These are phyloP conservation scores for Pegea sp. DNA, from an alignment of 23 tunicate genomes.

Conservation along the genomic window DNA sequence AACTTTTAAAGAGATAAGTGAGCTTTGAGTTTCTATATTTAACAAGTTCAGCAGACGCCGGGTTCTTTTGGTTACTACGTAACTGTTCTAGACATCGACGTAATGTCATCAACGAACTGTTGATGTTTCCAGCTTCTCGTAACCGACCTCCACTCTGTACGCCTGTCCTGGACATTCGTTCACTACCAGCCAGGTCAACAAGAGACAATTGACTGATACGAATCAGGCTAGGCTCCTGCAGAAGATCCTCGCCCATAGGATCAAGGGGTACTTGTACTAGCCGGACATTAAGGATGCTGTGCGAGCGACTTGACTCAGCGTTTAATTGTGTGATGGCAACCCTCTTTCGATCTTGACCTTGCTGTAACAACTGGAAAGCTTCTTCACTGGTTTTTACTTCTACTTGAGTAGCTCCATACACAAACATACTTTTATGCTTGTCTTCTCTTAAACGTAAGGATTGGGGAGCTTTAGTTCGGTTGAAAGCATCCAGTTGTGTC, in stretches of 20 bases:
- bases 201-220: constrained; percentile 1
- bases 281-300: constrained; percentile 2
- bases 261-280: constrained; percentile 9
- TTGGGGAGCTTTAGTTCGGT: constrained; percentile 1
- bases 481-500: neutral
- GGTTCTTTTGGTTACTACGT: constrained; percentile 3
- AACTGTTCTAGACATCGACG: constrained; percentile 4
- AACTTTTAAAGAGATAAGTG: constrained; percentile 6
- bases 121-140: constrained; percentile 11
- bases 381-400: neutral
- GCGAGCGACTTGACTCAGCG: constrained; percentile 2
- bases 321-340: constrained; percentile 3
- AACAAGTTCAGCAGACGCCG: neutral
- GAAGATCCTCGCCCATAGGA: constrained; percentile 2
- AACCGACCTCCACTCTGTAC: constrained; percentile 3
- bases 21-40: constrained; percentile 9
- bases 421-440: neutral
- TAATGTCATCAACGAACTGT: constrained; percentile 13
- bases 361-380: neutral
- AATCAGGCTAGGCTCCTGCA: neutral
- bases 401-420: neutral
- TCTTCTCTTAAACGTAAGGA: neutral
- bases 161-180: constrained; percentile 4
- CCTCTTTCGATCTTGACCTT: constrained; percentile 5
- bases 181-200: constrained; percentile 15